These are phyloP conservation scores for Myotis vivesi DNA, from an alignment of 2,797 vertebrate genomes.

Conservation along the genomic window DNA sequence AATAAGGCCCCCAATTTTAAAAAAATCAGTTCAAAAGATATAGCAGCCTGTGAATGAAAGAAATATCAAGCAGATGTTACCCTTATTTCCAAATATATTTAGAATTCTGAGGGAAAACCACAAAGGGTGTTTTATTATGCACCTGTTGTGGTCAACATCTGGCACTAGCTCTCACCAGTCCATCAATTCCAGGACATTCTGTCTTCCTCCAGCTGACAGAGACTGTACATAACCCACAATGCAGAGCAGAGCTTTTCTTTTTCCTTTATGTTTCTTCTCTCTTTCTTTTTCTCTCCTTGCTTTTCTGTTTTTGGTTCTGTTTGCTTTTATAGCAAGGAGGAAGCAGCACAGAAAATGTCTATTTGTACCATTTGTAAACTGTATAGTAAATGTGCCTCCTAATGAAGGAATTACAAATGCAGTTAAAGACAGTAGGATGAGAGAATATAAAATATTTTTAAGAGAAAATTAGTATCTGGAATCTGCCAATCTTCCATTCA, in stretches of 20 bases:
- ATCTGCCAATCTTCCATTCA: not conserved
- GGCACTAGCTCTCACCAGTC: conserved; percentile 41
- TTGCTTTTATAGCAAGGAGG: not conserved
- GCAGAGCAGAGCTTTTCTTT: not conserved
- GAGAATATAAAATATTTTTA: not conserved
- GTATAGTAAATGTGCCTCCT: not conserved
- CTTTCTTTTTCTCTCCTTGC: not conserved
- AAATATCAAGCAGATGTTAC: conserved; percentile 56
- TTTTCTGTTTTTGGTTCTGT: not conserved
- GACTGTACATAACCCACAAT: conserved; percentile 33
- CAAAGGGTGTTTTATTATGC: conserved; percentile 45
- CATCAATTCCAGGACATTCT: not conserved
- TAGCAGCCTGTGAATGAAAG: conserved; percentile 12
- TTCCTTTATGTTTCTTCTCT: not conserved
- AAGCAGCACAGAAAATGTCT: not conserved
- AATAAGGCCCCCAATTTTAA: not conserved
- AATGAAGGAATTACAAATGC: conserved; percentile 14
- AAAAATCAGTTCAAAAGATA: conserved; percentile 20
- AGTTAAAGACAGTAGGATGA: not conserved
- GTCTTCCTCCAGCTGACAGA: conserved; percentile 3
- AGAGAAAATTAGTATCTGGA: not conserved
- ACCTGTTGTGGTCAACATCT: conserved; percentile 42
- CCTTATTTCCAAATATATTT: conserved; percentile 58
- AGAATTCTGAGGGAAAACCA: conserved; percentile 40
- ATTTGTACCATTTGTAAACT: not conserved